Conservation (phyloP, 2,888 invertebrate species). For the Agrenia bidenticulata region DNA sequence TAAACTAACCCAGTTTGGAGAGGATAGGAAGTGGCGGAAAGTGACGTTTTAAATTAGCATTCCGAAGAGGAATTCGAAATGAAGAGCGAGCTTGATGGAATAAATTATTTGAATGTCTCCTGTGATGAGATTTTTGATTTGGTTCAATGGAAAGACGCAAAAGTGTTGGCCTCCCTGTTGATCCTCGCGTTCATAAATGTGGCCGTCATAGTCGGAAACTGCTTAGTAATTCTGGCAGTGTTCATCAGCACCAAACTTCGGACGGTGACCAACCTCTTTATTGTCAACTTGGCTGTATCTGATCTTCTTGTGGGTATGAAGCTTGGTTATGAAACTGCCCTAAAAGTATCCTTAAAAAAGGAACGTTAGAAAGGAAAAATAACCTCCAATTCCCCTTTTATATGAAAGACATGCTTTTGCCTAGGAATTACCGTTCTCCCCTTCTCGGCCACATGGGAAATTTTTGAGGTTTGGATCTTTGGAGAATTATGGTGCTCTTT, state of each 20-base stretch:
- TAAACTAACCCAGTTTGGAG: no score
- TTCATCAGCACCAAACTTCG: constrained; percentile 86
- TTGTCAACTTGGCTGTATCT: constrained; percentile 93
- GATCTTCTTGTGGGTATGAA: constrained; percentile 86
- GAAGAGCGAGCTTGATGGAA: constrained; percentile 33
- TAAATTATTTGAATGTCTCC: constrained; percentile 56
- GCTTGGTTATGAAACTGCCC: no score
- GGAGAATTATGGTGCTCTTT: constrained; percentile 94
- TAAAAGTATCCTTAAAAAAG: no score
- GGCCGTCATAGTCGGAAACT: constrained; percentile 85
- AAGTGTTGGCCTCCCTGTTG: constrained; percentile 73
- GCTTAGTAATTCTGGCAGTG: constrained; percentile 68
- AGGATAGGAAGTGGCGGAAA: no score
- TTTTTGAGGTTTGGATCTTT: constrained; percentile 90
- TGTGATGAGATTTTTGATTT: constrained; percentile 77
- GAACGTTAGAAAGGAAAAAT: no score
- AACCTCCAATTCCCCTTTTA: no score
- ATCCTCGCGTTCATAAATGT: constrained; percentile 80
- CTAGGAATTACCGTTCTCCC: constrained; percentile 74
- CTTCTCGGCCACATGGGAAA: constrained; percentile 92
- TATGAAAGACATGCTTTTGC: no score
- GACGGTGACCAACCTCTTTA: constrained; percentile 94
- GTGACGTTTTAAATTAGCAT: no score
- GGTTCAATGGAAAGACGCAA: constrained; percentile 79
- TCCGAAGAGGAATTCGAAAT: constrained; percentile 19